phyloP scores from a whole-genome alignment of 2,113 vertebrate genomes.

The Lathamus discolor region DNA sequence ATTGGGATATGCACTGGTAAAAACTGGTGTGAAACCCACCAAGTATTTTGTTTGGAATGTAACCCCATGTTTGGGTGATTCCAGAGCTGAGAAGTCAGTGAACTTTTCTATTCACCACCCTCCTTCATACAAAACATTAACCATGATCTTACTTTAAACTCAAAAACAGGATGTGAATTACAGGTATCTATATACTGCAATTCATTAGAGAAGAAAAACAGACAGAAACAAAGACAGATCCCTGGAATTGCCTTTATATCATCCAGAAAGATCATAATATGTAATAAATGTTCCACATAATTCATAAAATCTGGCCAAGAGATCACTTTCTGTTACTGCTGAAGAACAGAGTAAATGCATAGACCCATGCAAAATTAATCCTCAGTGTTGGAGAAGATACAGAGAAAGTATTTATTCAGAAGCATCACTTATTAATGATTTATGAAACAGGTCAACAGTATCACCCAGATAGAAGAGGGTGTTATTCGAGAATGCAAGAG shows the following conservation, averaged over 20 bases:
- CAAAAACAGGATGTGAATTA: background rate
- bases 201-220: background rate
- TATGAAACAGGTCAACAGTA: background rate
- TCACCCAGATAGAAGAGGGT: background rate
- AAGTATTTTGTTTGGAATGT: conserved; percentile 5
- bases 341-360: background rate
- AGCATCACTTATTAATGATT: background rate
- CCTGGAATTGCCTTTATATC: background rate
- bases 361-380: background rate
- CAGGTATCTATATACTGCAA: background rate
- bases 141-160: background rate
- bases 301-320: background rate
- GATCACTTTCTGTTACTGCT: background rate
- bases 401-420: background rate
- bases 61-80: conserved; percentile 3
- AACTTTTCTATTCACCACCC: background rate
- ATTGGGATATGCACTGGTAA: background rate
- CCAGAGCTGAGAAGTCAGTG: background rate
- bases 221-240: background rate
- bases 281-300: background rate
- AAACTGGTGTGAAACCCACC: conserved; percentile 7
- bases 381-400: background rate
- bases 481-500: background rate
- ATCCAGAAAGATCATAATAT: background rate
- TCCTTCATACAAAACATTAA: background rate